Conservation (phyloP, 1,140 invertebrate genomes). For the Phthorimaea operculella region DNA sequence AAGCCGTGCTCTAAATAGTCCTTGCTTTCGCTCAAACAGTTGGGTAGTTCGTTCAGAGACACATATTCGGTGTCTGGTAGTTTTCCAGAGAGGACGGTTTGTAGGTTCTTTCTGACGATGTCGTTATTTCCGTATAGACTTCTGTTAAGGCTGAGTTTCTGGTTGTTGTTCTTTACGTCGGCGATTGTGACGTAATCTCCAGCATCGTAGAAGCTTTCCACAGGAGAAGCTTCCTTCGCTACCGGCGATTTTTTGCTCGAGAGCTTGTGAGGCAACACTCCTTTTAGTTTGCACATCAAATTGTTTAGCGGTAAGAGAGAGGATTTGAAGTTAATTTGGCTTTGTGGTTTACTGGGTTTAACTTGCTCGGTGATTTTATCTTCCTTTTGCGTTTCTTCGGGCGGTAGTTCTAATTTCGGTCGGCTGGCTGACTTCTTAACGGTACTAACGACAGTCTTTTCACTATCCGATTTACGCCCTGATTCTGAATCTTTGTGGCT, state of each 20-base stretch:
- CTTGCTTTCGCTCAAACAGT: constrained; percentile 64
- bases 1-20: constrained; percentile 55
- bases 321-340: constrained; percentile 51
- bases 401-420: constrained; percentile 63
- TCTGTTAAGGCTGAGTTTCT: constrained; percentile 66
- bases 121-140: constrained; percentile 69
- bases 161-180: constrained; percentile 81
- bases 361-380: constrained; percentile 30
- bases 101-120: constrained; percentile 68
- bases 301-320: constrained; percentile 69
- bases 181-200: constrained; percentile 88
- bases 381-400: constrained; percentile 45
- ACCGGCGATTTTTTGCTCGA: constrained; percentile 65
- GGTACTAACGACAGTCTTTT: constrained; percentile 22
- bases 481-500: constrained; percentile 40
- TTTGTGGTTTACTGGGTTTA: constrained; percentile 47
- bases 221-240: constrained; percentile 55
- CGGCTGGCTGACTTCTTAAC: constrained; percentile 31
- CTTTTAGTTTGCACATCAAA: constrained; percentile 73
- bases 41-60: constrained; percentile 81
- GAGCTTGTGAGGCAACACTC: constrained; percentile 68
- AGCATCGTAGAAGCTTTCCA: constrained; percentile 66
- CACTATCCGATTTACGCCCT: constrained; percentile 23
- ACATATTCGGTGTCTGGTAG: constrained; percentile 79
- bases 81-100: constrained; percentile 67